These are phyloP conservation scores for Drosophila neotestacea DNA, from an alignment of 2,888 invertebrate species.

Conservation along the genomic window DNA sequence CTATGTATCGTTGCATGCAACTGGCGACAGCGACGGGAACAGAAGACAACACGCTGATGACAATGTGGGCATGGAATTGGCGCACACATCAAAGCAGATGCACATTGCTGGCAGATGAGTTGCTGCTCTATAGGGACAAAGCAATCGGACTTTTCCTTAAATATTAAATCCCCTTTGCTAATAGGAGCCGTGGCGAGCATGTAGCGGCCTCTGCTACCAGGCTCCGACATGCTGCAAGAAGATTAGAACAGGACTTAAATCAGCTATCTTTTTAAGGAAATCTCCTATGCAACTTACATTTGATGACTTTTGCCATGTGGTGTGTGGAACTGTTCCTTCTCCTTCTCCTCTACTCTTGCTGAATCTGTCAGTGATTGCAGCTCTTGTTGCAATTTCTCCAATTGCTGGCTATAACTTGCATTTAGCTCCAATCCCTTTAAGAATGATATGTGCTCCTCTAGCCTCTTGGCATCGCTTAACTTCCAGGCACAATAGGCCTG, in stretches of 20 bases:
- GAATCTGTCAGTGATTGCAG: constrained; percentile 1
- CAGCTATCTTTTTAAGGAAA: no score
- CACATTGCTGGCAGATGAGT: constrained; percentile 91
- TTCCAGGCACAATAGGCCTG: constrained; percentile 75
- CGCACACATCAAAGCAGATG: constrained; percentile 86
- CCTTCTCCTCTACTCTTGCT: not conserved
- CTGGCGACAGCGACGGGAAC: constrained; percentile 88
- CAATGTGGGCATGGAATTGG: constrained; percentile 90
- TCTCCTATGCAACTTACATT: constrained; percentile 35
- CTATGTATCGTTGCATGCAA: constrained; percentile 87
- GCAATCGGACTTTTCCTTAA: constrained; percentile 92
- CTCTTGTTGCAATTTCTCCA: constrained; percentile 48
- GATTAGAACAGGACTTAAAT: no score
- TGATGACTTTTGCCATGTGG: not conserved
- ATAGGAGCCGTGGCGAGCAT: constrained; percentile 87
- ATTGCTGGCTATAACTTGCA: constrained; percentile 47
- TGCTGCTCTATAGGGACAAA: constrained; percentile 88
- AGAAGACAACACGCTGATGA: constrained; percentile 88
- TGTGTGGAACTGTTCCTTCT: no score
- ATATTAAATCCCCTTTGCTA: constrained; percentile 89
- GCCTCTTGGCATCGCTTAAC: constrained; percentile 37
- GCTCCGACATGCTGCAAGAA: constrained; percentile 27
- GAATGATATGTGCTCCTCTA: constrained; percentile 50
- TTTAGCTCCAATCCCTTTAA: constrained; percentile 55
- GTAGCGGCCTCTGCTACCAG: constrained; percentile 58